A percentile compares a stretch with the other conserved stretches of the same genome.
phyloP scores from a whole-genome alignment of 2,797 vertebrate genomes.

The Lithobates pipiens region DNA sequence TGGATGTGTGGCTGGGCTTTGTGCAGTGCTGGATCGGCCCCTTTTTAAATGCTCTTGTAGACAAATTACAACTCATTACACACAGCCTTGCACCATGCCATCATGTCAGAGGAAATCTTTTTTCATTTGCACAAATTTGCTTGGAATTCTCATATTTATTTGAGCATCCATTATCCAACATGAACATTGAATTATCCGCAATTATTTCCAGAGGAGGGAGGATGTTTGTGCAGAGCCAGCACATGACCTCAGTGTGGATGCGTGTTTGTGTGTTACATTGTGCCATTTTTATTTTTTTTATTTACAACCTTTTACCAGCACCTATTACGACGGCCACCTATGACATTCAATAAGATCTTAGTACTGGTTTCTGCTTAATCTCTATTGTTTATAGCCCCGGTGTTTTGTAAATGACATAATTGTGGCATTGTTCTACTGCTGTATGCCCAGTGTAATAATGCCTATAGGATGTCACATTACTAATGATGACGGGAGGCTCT shows the following conservation, averaged over 20 bases:
- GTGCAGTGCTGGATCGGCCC: conserved; percentile 79
- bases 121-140: conserved; percentile 99
- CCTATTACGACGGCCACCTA: not conserved
- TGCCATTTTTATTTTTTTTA: not conserved
- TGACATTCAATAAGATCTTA: not conserved
- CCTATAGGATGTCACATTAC: not conserved
- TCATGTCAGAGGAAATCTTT: conserved; percentile 99
- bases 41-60: conserved; percentile 90
- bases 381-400: not conserved
- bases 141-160: conserved; percentile 99
- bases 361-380: not conserved
- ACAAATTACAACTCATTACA: conserved; percentile 99
- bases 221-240: conserved; percentile 88
- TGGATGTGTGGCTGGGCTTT: conserved; percentile 75
- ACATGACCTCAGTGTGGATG: conserved; percentile 57
- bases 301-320: not conserved
- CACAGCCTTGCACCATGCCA: conserved; percentile 94
- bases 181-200: conserved; percentile 98
- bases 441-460: no score
- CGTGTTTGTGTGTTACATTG: not conserved
- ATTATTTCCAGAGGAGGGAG: conserved; percentile 93
- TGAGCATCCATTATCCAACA: conserved; percentile 98
- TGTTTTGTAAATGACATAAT: not conserved
- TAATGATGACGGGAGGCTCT: not conserved
- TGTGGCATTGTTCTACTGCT: not conserved